Evolutionary conservation across 1,140 invertebrate species (phyloP), one percentile per base, ranked within the genome.

Genomic region (Coptotermes formosanus): DNA sequence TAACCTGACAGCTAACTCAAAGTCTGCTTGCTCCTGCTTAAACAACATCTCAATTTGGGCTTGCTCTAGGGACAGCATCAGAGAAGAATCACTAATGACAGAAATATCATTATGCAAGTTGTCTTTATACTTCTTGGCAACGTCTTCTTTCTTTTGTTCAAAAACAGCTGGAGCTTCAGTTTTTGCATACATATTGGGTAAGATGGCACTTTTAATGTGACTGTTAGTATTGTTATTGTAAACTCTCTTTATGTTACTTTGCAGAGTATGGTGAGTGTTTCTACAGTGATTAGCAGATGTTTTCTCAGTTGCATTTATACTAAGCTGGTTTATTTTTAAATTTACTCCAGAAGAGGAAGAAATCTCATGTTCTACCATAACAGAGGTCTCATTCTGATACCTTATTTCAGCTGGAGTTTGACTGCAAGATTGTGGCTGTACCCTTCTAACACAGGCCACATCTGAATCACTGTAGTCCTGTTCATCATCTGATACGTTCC

Each of bases 11-110:
- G 85, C 85, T 23, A 86, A 38, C 69, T 86, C 85, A 25, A 45
- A 86, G 43, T 86, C 85, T 82, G 85, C 64, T 44, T 38, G 85
- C 30, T 85, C 85, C 85, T 85, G 85, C 32, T 25, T 52, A 3
- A 86, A n/a, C 30, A 43, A 23, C n/a, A 32, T 43, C 25, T 86
- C 85, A 21, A 48, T 45, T 43, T 21, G 38, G 4, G 82, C 25
- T 44, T 86, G 85, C 75, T 86, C 85, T 44, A 82, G 43, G 21
- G 83, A 45, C 21, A 55, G 44, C 45, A 84, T 16, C 45, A 75
- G 3, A 75, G 64, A 75, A 6, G 25, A n/a, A 30, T 30, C 64
- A 30, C 11, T 25, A 11, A 75, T 25, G 14, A 75, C 2, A 11
- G 64, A 8, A n/a, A 30, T 30, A 30, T 11, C 14, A 25, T 75